Base-by-base conservation (phyloP, 2,888 invertebrate genomes). In the Cryptocheilus praepositus region DNA sequence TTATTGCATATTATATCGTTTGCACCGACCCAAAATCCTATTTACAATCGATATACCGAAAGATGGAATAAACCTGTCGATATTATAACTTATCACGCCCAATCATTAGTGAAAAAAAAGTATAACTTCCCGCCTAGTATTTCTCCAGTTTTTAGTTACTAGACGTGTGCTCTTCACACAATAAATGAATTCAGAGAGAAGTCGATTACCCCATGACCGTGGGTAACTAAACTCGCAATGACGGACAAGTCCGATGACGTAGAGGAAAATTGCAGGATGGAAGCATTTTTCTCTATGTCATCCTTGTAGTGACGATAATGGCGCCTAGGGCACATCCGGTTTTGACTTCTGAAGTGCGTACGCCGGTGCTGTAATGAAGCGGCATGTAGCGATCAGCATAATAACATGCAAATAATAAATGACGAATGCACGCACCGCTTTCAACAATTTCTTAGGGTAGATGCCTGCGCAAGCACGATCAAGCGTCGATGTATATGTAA, bases 181-280 rank as follows among this genome's bases (percentile, higher is more conserved):
- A 36, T 36, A 36, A 36, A 36, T 36, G 36, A 5, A 36, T 36
- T 11, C 13, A 7, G 36, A 36, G 36, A 7, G 36, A 36, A 36
- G 36, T 36, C 36, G 8, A 53, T n/a, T 53, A 53, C 52, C 13
- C 15, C 13, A n/a, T 21, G 25, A 53, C 15, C 54, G 25, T 28
- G 13, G 56, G 44, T 57, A 18, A 19, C 44, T 19, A 7, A 11
- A 11, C 36, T 11, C 36, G 21, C 44, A 44, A 8, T 44, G 56
- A 21, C 56, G 44, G 43, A 44, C 19, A 44, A 11, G 36, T 36
- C 3, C 11, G 36, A 36, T 36, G 36, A 13, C 22, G 58, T 58
- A 45, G 60, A 60, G 57, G 67, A 66, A 61, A 66, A 75, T 74
- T 69, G 58, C 69, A 71, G 69, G 73, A 74, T 73, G 75, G 64